phyloP scores from a whole-genome alignment of 2,113 vertebrate genomes.

The Clupea harengus region DNA sequence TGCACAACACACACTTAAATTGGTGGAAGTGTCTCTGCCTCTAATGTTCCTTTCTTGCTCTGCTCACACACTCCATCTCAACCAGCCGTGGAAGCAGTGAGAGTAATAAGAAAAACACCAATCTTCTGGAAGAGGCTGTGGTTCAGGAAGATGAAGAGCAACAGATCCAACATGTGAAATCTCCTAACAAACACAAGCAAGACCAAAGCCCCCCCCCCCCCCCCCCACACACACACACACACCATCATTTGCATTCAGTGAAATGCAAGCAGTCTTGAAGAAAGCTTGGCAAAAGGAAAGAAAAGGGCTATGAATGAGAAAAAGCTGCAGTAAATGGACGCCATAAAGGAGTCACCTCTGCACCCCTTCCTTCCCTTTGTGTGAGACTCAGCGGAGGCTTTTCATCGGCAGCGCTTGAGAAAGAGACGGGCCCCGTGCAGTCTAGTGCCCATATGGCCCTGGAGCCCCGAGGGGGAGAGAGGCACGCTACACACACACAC shows the following conservation, averaged over 20 bases:
- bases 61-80: not conserved
- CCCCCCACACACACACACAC: not conserved
- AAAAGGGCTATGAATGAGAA: constrained; percentile 37
- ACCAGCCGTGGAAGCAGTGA: too few relatives aligned
- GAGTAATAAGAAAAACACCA: not conserved
- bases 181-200: constrained; percentile 30
- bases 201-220: not conserved
- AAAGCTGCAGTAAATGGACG: constrained; percentile 55
- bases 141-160: constrained; percentile 41
- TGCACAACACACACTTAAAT: not conserved
- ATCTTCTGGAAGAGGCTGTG: not conserved
- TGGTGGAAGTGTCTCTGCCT: not conserved
- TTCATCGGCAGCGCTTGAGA: constrained; percentile 79
- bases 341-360: constrained; percentile 50
- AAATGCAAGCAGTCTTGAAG: constrained; percentile 22
- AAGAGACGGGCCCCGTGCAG: constrained; percentile 73
- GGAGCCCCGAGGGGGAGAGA: constrained; percentile 82
- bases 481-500: too few relatives aligned
- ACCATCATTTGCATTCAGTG: constrained; percentile 31
- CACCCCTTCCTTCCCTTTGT: constrained; percentile 50
- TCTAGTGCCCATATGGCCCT: constrained; percentile 89
- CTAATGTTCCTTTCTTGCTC: not conserved
- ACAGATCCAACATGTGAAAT: constrained; percentile 13
- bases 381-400: constrained; percentile 55
- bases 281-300: not conserved